phyloP scores from a whole-genome alignment of 2,888 invertebrate genomes.

The Ctenicera cuprea region DNA sequence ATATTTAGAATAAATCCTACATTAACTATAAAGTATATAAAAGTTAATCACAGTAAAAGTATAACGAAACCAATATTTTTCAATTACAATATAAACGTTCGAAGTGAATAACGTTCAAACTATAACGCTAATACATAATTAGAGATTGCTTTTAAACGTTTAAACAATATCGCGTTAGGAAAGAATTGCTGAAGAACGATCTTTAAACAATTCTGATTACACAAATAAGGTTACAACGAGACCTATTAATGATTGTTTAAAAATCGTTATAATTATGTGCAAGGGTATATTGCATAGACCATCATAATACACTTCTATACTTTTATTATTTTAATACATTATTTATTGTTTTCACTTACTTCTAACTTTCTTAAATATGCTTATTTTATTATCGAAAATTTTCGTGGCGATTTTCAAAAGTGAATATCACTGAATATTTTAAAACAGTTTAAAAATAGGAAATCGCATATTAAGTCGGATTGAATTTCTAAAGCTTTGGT shows the following conservation, averaged over 20 bases:
- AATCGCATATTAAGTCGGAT: constrained; percentile 22
- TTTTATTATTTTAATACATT: constrained; percentile 30
- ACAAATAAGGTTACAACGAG: neutral
- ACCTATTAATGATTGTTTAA: constrained; percentile 22
- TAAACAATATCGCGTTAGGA: constrained; percentile 8
- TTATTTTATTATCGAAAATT: constrained; percentile 22
- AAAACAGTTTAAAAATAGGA: constrained; percentile 30
- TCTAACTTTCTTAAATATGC: constrained; percentile 29
- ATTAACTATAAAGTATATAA: constrained; percentile 43
- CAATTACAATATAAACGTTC: constrained; percentile 15
- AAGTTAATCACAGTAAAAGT: constrained; percentile 41
- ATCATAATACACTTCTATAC: constrained; percentile 19
- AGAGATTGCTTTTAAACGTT: neutral
- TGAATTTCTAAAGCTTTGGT: constrained; percentile 32
- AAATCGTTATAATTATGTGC: constrained; percentile 44
- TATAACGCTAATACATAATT: neutral
- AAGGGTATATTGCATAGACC: constrained; percentile 38
- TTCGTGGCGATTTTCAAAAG: constrained; percentile 41
- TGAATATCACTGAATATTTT: constrained; percentile 23
- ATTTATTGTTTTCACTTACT: constrained; percentile 46
- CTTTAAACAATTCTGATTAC: constrained; percentile 10
- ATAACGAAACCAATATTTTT: constrained; percentile 23
- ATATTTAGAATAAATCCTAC: constrained; percentile 38
- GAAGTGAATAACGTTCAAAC: constrained; percentile 16
- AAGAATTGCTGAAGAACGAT: constrained; percentile 13